Base-by-base conservation (phyloP, 2,113 vertebrate genomes). In the Albula goreensis region DNA sequence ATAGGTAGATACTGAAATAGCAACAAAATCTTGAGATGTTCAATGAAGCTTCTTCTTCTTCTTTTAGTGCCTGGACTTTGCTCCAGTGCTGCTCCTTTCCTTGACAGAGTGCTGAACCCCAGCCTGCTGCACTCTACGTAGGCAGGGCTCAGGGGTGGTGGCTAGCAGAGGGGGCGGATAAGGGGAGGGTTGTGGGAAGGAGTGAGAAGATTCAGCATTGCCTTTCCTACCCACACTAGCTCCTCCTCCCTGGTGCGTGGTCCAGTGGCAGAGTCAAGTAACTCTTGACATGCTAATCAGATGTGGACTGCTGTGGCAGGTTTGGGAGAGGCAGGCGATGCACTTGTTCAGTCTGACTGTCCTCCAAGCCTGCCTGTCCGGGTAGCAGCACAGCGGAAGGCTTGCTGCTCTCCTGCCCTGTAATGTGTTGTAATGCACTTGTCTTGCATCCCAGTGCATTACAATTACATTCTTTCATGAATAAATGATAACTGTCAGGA, bases 121-220 rank as follows among this genome's bases (percentile, higher is more conserved):
- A 81, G 85, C 53, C 78, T 66, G 85, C 85, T 81, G 85, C 56
- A 25, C 85, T 66, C 56, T 85, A 85, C 78, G 56, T 85, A 80
- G 78, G 85, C 57, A 63, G 78, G 51, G 74, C 84, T 79, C 31
- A 41, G 84, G 15, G 74, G 77, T 9, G 77, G 31, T 74, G 77
- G 74, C 74, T 77, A 15, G 52, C 50, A 13, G 5, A 13, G 5
- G 77, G 77, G 31, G 77, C 7, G 31, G 78, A 25, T 48, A 50
- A 50, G 80, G 50, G 80, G 51, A 25, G 80, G 80, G 50, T 25
- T 78, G 31, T 10, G 53, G 48, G 77, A 85, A 77, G 84, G 51
- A 50, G 84, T 60, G 77, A n/a, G 41, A 10, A 31, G 41, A 48
- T 22, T 53, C 50, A n/a, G 52, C 50, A 12, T 12, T 81, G 9